Base-by-base conservation (phyloP, 2,797 vertebrate genomes). In the Hypotaenidia philippensis region DNA sequence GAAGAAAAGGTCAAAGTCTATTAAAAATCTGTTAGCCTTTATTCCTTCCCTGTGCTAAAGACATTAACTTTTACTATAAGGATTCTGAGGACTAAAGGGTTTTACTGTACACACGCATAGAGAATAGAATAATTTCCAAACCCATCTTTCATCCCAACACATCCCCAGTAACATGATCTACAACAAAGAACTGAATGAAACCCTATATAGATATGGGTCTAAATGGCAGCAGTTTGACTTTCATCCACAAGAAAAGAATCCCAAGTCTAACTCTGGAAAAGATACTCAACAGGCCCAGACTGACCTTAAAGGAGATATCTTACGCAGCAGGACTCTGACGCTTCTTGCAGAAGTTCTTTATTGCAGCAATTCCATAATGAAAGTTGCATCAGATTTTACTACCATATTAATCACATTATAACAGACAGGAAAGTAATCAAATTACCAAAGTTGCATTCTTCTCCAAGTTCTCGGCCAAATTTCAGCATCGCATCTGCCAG, bases 401-500 rank as follows among this genome's bases (percentile, higher is more conserved):
- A 57, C 3, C 0, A 23, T 36, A 65, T 69, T 76, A 55, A 59
- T 50, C 70, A 29, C 36, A 52, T 53, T 49, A 36, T 20, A 93
- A 68, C 3, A 3, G 31, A 68, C 83, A 71, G 1, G 1, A 9
- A 91, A 92, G 34, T 50, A 91, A 94, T 40, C 6, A 34, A 63
- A 4, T 97, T 98, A 99, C 99, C 99, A 4, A 99, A 99, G 98
- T 98, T 99, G 68, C 99, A 99, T 1, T 99, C 99, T 38, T 99
- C 99, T 49, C 99, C 99, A 9, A 99, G 99, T 95, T 99, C 99
- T 82, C 98, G 98, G 89, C 99, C 99, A 77, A 99, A 99, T 97
- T 98, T 99, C 96, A 99, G 98, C 99, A 99, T 99, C 23, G 99
- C 98, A 88, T 99, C 99, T 53, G 99, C 99, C 82, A 99, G 97